A percentile compares a stretch with the other conserved stretches of the same genome.
Conservation (phyloP, 1,140 invertebrate species). For the Drosophila pseudoananassae region DNA sequence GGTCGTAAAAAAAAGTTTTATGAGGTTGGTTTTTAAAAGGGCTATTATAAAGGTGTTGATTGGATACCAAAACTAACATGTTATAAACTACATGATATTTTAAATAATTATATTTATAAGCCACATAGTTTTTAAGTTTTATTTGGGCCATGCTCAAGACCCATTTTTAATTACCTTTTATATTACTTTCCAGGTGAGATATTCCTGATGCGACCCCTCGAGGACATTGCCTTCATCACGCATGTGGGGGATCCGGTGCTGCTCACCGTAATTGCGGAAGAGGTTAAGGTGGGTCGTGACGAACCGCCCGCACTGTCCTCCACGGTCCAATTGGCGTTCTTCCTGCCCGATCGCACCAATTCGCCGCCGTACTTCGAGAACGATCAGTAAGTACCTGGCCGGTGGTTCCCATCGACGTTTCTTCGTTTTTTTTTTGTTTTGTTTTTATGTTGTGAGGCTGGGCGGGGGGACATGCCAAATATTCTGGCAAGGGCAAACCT, state of each 20-base stretch:
- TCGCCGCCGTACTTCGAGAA: conserved; percentile 91
- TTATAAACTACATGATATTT: not conserved
- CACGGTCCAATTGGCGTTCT: conserved; percentile 90
- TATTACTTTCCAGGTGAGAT: conserved; percentile 88
- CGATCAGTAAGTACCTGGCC: conserved; percentile 87
- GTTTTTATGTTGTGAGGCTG: not conserved
- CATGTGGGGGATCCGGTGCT: conserved; percentile 91
- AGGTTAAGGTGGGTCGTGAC: conserved; percentile 88
- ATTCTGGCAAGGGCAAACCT: conserved; percentile 43
- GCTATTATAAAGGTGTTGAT: not conserved
- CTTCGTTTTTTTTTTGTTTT: not conserved
- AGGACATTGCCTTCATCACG: conserved; percentile 91
- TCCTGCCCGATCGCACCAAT: conserved; percentile 90
- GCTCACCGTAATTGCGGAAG: conserved; percentile 93
- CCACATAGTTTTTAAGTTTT: no score
- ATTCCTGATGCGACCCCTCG: conserved; percentile 88
- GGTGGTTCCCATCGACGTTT: conserved; percentile 21
- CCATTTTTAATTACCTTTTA: not conserved
- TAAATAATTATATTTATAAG: no score
- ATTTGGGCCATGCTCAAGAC: not conserved
- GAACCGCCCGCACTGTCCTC: conserved; percentile 91
- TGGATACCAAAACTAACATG: not conserved
- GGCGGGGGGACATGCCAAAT: conserved; percentile 7
- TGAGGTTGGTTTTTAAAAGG: not conserved
- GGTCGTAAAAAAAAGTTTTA: not conserved